A percentile compares a stretch with the other conserved stretches of the same genome.
phyloP scores from a whole-genome alignment of 2,888 invertebrate species.

The Brenthis daphne region DNA sequence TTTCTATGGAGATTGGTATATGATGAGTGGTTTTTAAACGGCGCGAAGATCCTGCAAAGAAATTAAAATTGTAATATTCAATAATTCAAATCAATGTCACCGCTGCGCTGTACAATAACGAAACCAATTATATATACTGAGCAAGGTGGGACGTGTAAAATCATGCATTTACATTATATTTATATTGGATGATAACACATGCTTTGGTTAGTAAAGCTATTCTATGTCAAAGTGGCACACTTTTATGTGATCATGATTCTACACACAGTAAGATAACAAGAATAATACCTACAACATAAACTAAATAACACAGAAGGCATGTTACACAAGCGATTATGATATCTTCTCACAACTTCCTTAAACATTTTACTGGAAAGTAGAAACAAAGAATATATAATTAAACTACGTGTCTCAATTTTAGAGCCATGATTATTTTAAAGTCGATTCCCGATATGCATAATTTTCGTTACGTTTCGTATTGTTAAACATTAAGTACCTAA shows the following conservation, averaged over 20 bases:
- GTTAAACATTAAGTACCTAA: too few species aligned
- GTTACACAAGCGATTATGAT: neutral
- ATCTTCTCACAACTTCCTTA: neutral
- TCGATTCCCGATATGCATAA: too few species aligned
- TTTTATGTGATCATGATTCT: neutral
- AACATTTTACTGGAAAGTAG: too few species aligned
- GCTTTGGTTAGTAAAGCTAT: neutral
- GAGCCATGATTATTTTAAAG: too few species aligned
- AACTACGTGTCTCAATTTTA: conserved; percentile 4
- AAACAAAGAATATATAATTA: neutral
- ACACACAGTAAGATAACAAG: neutral
- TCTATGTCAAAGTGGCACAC: neutral
- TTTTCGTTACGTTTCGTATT: too few species aligned
- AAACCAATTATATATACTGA: too few species aligned
- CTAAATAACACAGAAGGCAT: neutral
- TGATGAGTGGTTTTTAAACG: conserved; percentile 36
- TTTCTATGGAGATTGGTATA: conserved; percentile 29
- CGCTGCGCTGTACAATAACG: too few species aligned
- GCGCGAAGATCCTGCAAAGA: conserved; percentile 67
- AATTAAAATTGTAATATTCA: conserved; percentile 33
- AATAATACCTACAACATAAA: neutral
- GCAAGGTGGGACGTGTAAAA: too few species aligned
- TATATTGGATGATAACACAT: neutral
- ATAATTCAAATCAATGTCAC: too few species aligned
- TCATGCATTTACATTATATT: neutral